Base-by-base conservation (phyloP, 1,140 invertebrate genomes). In the Drosophila littoralis region DNA sequence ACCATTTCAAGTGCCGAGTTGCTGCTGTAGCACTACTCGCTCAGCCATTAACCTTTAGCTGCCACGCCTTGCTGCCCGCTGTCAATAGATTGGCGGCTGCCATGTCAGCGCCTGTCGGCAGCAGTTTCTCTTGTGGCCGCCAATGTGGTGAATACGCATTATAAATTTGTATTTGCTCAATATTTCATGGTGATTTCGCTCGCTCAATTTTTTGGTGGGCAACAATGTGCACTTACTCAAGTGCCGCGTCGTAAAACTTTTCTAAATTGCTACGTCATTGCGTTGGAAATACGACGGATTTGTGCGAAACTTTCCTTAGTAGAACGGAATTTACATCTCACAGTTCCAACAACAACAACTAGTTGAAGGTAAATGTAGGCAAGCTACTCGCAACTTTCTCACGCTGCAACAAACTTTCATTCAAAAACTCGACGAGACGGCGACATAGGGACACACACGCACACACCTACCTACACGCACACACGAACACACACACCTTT, bases 241-340 rank as follows among this genome's bases (percentile, higher is more conserved):
- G 66, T 69, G 66, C 6, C 51, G 61, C 55, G 38, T 70, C 66
- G 45, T 64, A 51, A 52, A 70, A 70, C 45, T 75, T 75, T 70
- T 51, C 59, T 67, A 84, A 83, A 83, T 80, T 83, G 81, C 77
- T 69, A 70, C 73, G 70, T 84, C 73, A 77, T 54, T 82, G 70
- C 69, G 66, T 79, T 61, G 60, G 43, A 55, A 70, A 66, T 75
- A 66, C n/a, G 58, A 28, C 22, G 22, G 50, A 70, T 66, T 68
- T 76, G 61, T 48, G 50, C 13, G 15, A 70, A 64, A 64, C 73
- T 66, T 40, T 54, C 28, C 42, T 28, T 35, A 50, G 61, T 60
- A 78, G 54, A 61, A 51, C 43, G 32, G 68, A 79, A 84, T 79
- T 84, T 79, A 83, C 81, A 83, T 84, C 76, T 48, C 81, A 84